Base-by-base conservation (phyloP, 2,888 invertebrate species). In the Leucoma salicis region DNA sequence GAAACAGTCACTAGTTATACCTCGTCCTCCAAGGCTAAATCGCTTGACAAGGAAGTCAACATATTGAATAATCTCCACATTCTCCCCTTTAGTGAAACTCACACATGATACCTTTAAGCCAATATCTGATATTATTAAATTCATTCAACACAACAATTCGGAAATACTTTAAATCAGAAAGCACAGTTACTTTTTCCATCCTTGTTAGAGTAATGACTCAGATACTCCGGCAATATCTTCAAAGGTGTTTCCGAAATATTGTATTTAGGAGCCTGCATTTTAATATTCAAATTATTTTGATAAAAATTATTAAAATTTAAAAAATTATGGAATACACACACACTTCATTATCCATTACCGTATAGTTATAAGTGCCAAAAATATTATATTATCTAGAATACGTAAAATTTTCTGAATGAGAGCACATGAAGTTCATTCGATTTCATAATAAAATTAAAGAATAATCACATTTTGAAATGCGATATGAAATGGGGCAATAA, bases 81-180 rank as follows among this genome's bases (percentile, higher is more conserved):
- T n/a, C n/a, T n/a, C n/a, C n/a, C n/a, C n/a, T n/a, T 38, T 39
- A 44, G 28, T 39, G 34, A 45, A 37, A 34, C 24, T 45, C 35
- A 45, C 45, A 31, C 42, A 42, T 31, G 39, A 42, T 40, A 42
- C 53, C 41, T 38, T 46, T 16, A 47, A 55, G 35, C 49, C 43
- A 41, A 46, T 42, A 27, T 49, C 21, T 42, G 31, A 40, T 48
- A n/a, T 37, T 13, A 12, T 28, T 39, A 33, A 12, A 21, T 42
- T 28, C 31, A 38, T 38, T 42, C 21, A 27, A 21, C 31, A 27
- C 34, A 39, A 39, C 38, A 14, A 14, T n/a, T 39, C 27, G 31
- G 39, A 39, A 27, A 35, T 14, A 43, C 38, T 35, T 31, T 4
- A 28, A 35, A 4, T 21, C 12, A 11, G 11, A 31, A 7, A 7